Evolutionary conservation across 2,888 invertebrate genomes (phyloP), one percentile per base, ranked within the genome.

Genomic region (Gari tellinella): DNA sequence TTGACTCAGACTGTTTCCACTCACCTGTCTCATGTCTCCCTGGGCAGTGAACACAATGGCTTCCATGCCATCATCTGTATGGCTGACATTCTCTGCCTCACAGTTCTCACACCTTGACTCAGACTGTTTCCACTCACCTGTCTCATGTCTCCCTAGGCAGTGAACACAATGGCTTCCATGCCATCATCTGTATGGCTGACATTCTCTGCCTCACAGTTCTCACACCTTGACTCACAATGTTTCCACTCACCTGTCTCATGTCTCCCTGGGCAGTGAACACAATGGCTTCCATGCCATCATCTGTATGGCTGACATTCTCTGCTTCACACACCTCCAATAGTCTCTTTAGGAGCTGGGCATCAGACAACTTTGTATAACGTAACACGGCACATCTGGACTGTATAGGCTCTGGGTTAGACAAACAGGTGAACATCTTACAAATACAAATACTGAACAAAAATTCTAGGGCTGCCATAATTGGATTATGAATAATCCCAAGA

Each of bases 241-340:
- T n/a, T n/a, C n/a, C 31, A 31, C 31, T 31, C 41, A 93, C 93
- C 90, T 99, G 97, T 85, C 99, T 94, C 96, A 99, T 96, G 92
- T 99, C 99, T 0, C 99, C 99, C 93, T 99, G 99, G 0, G 99
- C 97, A 0, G 99, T 99, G 92, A 99, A 99, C 31, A 99, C 96
- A 77, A 99, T 95, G 0, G 99, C 99, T 92, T 97, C 97, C 56
- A 99, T 93, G 0, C 99, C 99, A 90, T 98, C 97, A 86, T 98
- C 95, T 0, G 96, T 96, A 91, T 97, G 96, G 0, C 95, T 95
- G 1, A 99, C 92, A 62, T 86, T 84, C 92, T 97, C 96, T 80
- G 94, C 93, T 68, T 94, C 93, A 86, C 96, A 96, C 26, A 98
- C 94, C 88, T 95, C 94, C 55, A 96, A 92, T 1, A 96, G 89